Conservation (phyloP, 2,888 invertebrate species). For the Ernsta delagoae region DNA sequence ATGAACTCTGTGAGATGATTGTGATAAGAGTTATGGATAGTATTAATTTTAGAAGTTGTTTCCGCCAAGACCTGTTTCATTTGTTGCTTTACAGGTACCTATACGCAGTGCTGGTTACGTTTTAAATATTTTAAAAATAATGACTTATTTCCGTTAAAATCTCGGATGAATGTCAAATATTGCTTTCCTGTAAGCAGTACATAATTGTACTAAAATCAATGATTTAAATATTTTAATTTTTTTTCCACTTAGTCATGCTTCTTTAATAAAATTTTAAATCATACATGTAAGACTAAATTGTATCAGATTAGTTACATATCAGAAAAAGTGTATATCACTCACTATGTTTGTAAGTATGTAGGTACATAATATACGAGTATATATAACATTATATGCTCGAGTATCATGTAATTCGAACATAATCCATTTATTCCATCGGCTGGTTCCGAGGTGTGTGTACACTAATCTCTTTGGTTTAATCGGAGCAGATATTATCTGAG, state of each 20-base stretch:
- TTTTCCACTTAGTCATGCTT: too few relatives aligned
- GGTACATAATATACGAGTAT: too few relatives aligned
- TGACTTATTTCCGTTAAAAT: background rate
- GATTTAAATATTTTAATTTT: too few relatives aligned
- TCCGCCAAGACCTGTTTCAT: background rate
- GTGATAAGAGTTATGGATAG: background rate
- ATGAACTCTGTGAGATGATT: background rate
- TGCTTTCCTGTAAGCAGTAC: too few relatives aligned
- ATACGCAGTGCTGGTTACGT: background rate
- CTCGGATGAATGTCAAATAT: too few relatives aligned
- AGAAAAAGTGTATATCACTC: slow-evolving; percentile 6
- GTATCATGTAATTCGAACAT: slow-evolving; percentile 34
- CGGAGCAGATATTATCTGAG: slow-evolving; percentile 62
- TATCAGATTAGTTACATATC: background rate
- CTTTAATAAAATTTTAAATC: too few relatives aligned
- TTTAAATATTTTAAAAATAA: background rate
- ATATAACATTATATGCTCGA: slow-evolving; percentile 18
- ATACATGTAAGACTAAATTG: background rate
- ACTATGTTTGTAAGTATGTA: slow-evolving; percentile 9
- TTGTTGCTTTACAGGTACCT: background rate
- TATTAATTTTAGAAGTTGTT: background rate
- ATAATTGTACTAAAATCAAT: too few relatives aligned
- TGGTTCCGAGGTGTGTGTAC: slow-evolving; percentile 50
- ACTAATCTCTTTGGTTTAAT: slow-evolving; percentile 59
- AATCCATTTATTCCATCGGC: slow-evolving; percentile 51